Conservation (phyloP, 2,797 vertebrate genomes). For the Kryptopterus vitreolus region DNA sequence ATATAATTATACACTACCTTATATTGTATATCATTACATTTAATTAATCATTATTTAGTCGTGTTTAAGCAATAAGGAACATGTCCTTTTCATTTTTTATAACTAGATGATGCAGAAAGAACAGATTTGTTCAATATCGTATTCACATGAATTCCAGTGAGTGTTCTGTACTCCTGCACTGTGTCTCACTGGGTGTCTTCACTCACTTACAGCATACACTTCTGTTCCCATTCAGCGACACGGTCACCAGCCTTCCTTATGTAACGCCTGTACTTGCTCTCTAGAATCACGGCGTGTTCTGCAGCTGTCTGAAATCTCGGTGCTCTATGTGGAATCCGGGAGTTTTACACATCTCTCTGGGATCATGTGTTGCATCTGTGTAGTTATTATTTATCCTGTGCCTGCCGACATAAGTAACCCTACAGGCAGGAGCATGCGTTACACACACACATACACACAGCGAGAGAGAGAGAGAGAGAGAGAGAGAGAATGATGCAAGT, state of each 20-base stretch:
- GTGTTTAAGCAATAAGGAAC: background rate
- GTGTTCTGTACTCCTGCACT: background rate
- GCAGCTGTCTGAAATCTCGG: constrained; percentile 30
- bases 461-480: constrained; percentile 17
- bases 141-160: background rate
- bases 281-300: constrained; percentile 26
- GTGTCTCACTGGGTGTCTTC: background rate
- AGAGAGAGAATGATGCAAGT: constrained; percentile 40
- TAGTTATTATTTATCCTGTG: constrained; percentile 51
- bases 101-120: background rate
- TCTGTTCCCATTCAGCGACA: constrained; percentile 16
- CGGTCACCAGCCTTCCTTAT: constrained; percentile 40
- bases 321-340: background rate
- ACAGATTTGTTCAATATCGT: background rate
- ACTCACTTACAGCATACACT: background rate
- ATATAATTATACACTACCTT: background rate
- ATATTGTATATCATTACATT: too few species aligned
- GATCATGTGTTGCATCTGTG: constrained; percentile 34
- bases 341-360: too few species aligned
- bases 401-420: constrained; percentile 45
- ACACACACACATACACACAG: background rate
- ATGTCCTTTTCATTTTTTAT: background rate
- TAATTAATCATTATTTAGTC: too few species aligned
- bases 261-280: constrained; percentile 47
- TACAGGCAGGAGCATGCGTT: constrained; percentile 34